These are phyloP conservation scores for Porites rus DNA, from an alignment of 92 coral and sea anemone species.

Conservation along the genomic window DNA sequence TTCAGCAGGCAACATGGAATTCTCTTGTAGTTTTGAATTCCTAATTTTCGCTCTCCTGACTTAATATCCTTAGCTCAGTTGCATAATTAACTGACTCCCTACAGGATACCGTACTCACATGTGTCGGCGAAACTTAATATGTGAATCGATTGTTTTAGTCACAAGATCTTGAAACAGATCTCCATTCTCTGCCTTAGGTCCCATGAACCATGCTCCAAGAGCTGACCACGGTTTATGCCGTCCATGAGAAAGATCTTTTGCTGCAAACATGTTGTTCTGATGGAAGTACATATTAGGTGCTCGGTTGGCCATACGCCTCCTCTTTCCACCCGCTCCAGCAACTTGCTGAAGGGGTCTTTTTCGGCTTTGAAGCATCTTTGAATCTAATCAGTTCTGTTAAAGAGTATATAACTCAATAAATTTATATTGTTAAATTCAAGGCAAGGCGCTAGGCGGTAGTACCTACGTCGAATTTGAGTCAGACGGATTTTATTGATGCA, in stretches of 20 bases:
- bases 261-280: slow-evolving; percentile 25
- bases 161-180: slow-evolving; percentile 71
- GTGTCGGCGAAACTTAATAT: slow-evolving; percentile 61
- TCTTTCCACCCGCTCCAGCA: slow-evolving; percentile 19
- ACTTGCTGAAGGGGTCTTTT: slow-evolving; percentile 25
- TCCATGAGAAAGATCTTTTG: slow-evolving; percentile 29
- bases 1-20: too few relatives aligned
- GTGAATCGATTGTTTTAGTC: slow-evolving; percentile 62
- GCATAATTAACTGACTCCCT: too few relatives aligned
- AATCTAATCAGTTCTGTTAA: not conserved
- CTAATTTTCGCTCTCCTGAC: too few relatives aligned
- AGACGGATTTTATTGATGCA: too few relatives aligned
- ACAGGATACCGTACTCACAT: not conserved
- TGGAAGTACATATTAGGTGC: slow-evolving; percentile 46
- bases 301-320: slow-evolving; percentile 7
- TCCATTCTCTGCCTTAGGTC: slow-evolving; percentile 91
- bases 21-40: too few relatives aligned
- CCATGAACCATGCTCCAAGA: slow-evolving; percentile 78
- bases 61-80: too few relatives aligned
- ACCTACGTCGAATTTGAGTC: too few relatives aligned
- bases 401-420: too few relatives aligned
- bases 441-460: too few relatives aligned
- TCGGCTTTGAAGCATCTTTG: slow-evolving; percentile 20
- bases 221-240: slow-evolving; percentile 63
- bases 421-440: too few relatives aligned